Evolutionary conservation across 30 jellyfish, hydroid and myxozoan species (phyloP), one percentile per base, ranked within the genome.

Genomic region (Aurelia sp.): DNA sequence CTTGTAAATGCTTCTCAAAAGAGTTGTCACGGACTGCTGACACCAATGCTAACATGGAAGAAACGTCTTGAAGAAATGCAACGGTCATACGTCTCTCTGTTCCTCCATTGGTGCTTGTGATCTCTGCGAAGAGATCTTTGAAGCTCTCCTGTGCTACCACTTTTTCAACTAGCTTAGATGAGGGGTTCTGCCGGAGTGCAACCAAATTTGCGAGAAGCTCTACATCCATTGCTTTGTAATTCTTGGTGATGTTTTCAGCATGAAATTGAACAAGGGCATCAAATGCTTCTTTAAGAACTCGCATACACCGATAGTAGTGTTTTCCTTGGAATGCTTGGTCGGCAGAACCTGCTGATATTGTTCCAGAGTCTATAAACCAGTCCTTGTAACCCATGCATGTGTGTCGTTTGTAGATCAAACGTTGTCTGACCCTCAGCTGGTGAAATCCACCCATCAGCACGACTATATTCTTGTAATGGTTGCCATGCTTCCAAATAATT

Each of bases 291-390:
- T 68, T 68, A 68, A 21, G 58, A 13, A 68, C 58, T 13, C 60
- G 80, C 80, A 68, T 68, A 48, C 80, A 68, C 51, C 80, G 44
- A 33, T 68, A 68, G 60, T 68, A 68, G 60, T 68, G 80, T 20
- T 68, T 68, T 38, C 80, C 80, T 16, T n/a, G 15, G 51, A 68
- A 68, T 3, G 80, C 61, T 48, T 68, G 80, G 60, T 68, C 60
- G 58, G 60, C 80, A 68, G 80, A 68, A 20, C 80, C 80, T 24
- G 80, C 80, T 30, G 80, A 24, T 16, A 68, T 68, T 6, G 80
- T 33, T 8, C 80, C 63, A 21, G 80, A 24, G 60, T 33, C 80
- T 68, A 68, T 33, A 33, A 68, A 68, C 80, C 58, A 68, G n/a
- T 68, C 60, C 60, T 27, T 24, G 80, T 68, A 21, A 20, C 80